These are phyloP conservation scores for Mobula birostris DNA, from an alignment of 2,113 vertebrate species.

Conservation along the genomic window DNA sequence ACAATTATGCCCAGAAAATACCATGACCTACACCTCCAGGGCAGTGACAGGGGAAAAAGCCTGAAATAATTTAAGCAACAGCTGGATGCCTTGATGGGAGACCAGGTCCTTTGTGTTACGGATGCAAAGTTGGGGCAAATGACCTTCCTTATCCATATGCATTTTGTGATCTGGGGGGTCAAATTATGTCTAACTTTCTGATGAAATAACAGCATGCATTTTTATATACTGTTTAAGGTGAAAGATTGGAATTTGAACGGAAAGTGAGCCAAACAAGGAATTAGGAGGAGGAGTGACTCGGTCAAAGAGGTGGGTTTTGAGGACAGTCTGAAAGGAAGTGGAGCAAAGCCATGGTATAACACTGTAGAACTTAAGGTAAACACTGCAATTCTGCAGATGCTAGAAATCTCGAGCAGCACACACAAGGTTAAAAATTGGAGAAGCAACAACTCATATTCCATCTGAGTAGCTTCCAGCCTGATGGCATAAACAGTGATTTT, in stretches of 20 bases:
- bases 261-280: background rate
- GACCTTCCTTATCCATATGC: slow-evolving; percentile 27
- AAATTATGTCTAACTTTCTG: background rate
- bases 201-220: background rate
- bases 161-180: slow-evolving; percentile 19
- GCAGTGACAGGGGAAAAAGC: background rate
- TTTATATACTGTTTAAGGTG: background rate
- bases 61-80: slow-evolving; percentile 32
- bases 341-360: background rate
- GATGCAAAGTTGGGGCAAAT: background rate
- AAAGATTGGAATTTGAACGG: background rate
- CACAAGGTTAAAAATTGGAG: too few relatives aligned
- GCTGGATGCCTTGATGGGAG: slow-evolving; percentile 19
- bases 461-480: too few relatives aligned
- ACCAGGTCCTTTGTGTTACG: background rate
- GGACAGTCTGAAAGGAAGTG: background rate
- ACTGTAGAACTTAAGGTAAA: background rate
- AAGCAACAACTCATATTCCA: too few relatives aligned
- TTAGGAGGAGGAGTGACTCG: background rate
- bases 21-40: slow-evolving; percentile 1
- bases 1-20: slow-evolving; percentile 32
- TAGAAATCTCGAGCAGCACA: too few relatives aligned
- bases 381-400: too few relatives aligned
- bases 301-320: background rate
- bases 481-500: too few relatives aligned